These are phyloP conservation scores for Hypomesus transpacificus DNA, from an alignment of 2,113 vertebrate species.

Conservation along the genomic window DNA sequence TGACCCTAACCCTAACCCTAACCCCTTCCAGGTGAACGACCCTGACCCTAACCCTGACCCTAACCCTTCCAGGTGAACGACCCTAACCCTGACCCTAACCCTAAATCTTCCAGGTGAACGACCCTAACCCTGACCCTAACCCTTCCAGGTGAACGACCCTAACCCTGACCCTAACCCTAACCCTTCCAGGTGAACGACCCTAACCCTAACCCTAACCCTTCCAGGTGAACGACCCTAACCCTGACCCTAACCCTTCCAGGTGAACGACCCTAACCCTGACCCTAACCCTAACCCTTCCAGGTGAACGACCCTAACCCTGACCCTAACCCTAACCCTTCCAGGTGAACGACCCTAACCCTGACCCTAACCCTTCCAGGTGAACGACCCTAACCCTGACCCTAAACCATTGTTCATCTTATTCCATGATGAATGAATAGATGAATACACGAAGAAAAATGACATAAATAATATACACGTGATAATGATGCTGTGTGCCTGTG, in stretches of 20 bases:
- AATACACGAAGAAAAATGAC: no score
- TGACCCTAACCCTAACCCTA: no score
- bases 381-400: no score
- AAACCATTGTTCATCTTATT: no score
- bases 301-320: slow-evolving; percentile 62
- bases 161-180: no score
- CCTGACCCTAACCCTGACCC: no score
- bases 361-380: no score
- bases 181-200: slow-evolving; percentile 85
- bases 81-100: no score
- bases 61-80: slow-evolving; percentile 85
- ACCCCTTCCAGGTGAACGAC: slow-evolving; percentile 87
- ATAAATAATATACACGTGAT: not conserved
- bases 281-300: slow-evolving; percentile 78
- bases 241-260: slow-evolving; percentile 83
- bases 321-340: slow-evolving; percentile 77
- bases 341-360: slow-evolving; percentile 66
- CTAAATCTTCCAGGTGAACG: slow-evolving; percentile 80
- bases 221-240: no score
- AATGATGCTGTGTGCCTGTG: not conserved
- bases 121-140: slow-evolving; percentile 26
- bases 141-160: slow-evolving; percentile 83
- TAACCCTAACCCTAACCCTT: no score
- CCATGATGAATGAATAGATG: no score
- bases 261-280: slow-evolving; percentile 53